Evolutionary conservation across 2,797 vertebrate genomes (phyloP).

Genomic region (Thripadectes ignobilis): DNA sequence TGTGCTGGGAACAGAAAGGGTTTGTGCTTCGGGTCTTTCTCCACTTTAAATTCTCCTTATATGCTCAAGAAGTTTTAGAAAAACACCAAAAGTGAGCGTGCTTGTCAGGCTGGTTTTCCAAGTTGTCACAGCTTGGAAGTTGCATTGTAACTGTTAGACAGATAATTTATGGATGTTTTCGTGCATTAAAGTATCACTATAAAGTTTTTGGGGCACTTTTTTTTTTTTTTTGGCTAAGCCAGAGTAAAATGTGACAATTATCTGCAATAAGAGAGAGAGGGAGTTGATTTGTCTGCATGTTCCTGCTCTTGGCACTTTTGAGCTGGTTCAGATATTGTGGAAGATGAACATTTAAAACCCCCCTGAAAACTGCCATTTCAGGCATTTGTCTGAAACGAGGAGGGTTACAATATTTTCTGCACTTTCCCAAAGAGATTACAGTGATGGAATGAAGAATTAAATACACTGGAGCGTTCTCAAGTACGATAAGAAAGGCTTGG

Average conservation of each 20-base stretch:
- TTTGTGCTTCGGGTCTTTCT: background rate
- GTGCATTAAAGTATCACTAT: constrained; percentile 54
- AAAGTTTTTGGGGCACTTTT: constrained; percentile 49
- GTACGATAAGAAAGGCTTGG: background rate
- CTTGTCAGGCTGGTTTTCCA: constrained; percentile 79
- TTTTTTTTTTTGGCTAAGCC: constrained; percentile 29
- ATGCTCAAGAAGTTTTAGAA: constrained; percentile 38
- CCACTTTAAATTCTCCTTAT: constrained; percentile 43
- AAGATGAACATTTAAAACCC: background rate
- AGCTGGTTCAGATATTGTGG: background rate
- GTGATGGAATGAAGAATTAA: background rate
- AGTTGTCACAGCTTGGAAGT: constrained; percentile 70
- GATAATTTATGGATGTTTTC: constrained; percentile 78
- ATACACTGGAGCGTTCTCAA: background rate
- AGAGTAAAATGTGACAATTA: constrained; percentile 53
- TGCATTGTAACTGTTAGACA: constrained; percentile 59
- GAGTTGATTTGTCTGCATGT: background rate
- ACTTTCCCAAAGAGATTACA: background rate
- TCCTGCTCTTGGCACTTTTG: background rate
- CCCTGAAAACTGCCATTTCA: background rate
- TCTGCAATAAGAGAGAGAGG: constrained; percentile 14
- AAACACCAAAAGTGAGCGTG: constrained; percentile 46
- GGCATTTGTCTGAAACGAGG: background rate
- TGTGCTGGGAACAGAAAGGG: constrained; percentile 24
- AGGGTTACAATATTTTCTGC: background rate